Evolutionary conservation across 2,113 vertebrate species (phyloP).

Genomic region (Passer domesticus): DNA sequence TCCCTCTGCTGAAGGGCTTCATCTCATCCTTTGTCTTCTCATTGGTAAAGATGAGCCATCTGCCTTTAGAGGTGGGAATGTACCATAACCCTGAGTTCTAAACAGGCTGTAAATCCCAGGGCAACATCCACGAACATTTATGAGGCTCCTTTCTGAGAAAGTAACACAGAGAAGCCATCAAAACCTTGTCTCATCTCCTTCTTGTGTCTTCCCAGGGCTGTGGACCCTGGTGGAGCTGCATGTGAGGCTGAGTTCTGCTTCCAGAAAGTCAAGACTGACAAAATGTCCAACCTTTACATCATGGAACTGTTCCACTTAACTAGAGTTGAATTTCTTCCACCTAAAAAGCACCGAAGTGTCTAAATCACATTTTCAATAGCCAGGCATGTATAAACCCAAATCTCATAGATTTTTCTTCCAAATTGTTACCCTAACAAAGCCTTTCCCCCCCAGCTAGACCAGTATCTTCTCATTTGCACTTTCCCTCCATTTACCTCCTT

Average conservation of each 20-base stretch:
- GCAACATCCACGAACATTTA: background rate
- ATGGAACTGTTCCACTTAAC: background rate
- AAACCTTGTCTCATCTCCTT: background rate
- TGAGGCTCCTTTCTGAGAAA: background rate
- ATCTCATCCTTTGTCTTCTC: background rate
- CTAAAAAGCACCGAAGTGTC: background rate
- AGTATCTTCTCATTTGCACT: background rate
- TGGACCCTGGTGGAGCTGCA: background rate
- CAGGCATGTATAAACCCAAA: background rate
- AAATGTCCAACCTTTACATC: background rate
- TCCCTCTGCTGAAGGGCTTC: background rate
- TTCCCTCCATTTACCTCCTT: background rate
- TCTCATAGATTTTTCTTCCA: background rate
- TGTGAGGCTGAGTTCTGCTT: background rate
- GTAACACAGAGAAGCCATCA: background rate
- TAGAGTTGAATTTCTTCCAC: background rate
- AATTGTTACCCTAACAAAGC: background rate
- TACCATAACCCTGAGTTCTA: background rate
- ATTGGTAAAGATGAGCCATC: background rate
- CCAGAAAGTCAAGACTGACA: background rate
- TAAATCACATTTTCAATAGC: background rate
- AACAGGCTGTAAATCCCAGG: background rate
- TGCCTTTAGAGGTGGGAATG: background rate
- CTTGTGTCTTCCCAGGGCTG: background rate
- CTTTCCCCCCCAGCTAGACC: background rate